Evolutionary conservation across 2,888 invertebrate species (phyloP).

Genomic region (Aromia moschata): DNA sequence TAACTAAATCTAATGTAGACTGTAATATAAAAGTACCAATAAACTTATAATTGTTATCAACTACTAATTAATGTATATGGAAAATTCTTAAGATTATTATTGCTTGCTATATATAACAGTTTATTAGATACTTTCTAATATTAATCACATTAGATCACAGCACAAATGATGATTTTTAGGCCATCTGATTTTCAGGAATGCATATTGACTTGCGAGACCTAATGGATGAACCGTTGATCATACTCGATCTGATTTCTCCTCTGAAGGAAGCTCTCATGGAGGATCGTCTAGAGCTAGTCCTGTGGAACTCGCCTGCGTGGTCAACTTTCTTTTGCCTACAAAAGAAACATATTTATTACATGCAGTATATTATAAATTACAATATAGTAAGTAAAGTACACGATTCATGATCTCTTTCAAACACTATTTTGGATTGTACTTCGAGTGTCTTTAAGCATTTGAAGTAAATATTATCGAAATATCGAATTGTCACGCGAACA

Average conservation of each 20-base stretch:
- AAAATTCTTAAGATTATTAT: constrained; percentile 8
- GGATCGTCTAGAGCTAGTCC: constrained; percentile 57
- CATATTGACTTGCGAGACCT: constrained; percentile 63
- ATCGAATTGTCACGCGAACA: too few relatives aligned
- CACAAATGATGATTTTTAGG: constrained; percentile 27
- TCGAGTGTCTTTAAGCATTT: too few relatives aligned
- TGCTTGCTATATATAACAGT: not conserved
- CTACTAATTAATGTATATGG: constrained; percentile 10
- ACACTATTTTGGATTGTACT: too few relatives aligned
- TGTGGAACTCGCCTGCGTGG: constrained; percentile 44
- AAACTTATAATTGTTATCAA: constrained; percentile 10
- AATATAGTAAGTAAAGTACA: too few relatives aligned
- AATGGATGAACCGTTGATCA: constrained; percentile 65
- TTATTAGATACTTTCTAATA: constrained; percentile 10
- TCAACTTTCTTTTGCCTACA: constrained; percentile 46
- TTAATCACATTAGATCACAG: constrained; percentile 24
- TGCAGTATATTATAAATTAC: too few relatives aligned
- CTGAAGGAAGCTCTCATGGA: constrained; percentile 71
- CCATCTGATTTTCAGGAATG: constrained; percentile 50
- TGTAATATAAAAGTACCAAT: constrained; percentile 14
- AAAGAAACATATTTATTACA: too few relatives aligned
- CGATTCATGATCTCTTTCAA: too few relatives aligned
- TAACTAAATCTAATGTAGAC: constrained; percentile 17
- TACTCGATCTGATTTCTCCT: constrained; percentile 72
- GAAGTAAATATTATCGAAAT: too few relatives aligned